Evolutionary conservation across 2,888 invertebrate genomes (phyloP).

Genomic region (Blomia tropicalis): DNA sequence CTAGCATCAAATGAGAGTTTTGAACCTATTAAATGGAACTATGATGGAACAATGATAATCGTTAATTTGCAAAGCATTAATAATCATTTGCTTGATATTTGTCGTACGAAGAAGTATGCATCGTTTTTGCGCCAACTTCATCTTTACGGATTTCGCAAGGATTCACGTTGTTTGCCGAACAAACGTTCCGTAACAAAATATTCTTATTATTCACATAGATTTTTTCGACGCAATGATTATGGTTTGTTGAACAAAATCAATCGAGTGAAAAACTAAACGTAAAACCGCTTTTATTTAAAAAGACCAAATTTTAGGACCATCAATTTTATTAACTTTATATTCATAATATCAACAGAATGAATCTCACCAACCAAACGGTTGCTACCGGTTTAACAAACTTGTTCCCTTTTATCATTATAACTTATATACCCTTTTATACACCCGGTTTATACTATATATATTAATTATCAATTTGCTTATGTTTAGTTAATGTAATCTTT

Average conservation of each 20-base stretch:
- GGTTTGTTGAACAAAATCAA: neutral
- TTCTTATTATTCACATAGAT: neutral
- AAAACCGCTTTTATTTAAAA: no score
- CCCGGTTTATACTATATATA: no score
- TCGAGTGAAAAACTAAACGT: neutral
- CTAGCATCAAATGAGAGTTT: neutral
- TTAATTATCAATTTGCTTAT: no score
- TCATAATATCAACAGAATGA: no score
- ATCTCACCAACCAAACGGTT: no score
- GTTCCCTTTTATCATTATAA: no score
- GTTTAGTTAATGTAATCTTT: no score
- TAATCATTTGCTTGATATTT: neutral
- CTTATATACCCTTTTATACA: no score
- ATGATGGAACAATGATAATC: neutral
- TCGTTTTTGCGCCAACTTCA: constrained; percentile 9
- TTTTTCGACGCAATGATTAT: neutral
- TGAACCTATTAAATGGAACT: neutral
- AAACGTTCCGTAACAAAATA: neutral
- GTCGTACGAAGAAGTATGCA: neutral
- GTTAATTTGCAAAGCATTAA: neutral
- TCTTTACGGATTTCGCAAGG: constrained; percentile 7
- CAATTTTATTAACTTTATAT: no score
- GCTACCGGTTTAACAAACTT: no score
- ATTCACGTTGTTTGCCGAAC: neutral
- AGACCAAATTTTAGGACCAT: no score